Evolutionary conservation across 2,888 invertebrate genomes (phyloP).

Genomic region (Drosophila leonis): DNA sequence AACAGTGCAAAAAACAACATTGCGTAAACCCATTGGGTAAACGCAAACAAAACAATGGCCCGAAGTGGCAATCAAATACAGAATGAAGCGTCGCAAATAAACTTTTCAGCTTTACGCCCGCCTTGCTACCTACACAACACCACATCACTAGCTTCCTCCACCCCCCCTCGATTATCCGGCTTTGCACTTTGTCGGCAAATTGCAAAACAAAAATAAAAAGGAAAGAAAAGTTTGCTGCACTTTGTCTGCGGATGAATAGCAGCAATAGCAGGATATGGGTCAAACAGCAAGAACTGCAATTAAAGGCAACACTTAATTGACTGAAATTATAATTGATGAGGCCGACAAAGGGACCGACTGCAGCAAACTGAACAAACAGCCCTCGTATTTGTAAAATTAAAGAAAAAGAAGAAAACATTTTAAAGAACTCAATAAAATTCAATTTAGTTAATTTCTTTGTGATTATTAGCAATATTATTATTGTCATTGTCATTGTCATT

Average conservation of each 20-base stretch:
- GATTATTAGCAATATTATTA: not conserved
- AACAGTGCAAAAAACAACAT: conserved; percentile 3
- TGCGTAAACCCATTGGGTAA: conserved; percentile 11
- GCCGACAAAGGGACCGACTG: conserved; percentile 28
- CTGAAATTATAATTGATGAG: conserved; percentile 64
- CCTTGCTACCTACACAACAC: not conserved
- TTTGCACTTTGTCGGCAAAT: conserved; percentile 35
- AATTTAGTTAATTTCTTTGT: too few species aligned
- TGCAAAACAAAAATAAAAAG: not conserved
- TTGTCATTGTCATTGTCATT: conserved; percentile 1
- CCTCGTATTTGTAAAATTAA: not conserved
- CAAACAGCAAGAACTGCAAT: conserved; percentile 53
- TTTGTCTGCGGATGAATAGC: conserved; percentile 17
- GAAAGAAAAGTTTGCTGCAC: conserved; percentile 11
- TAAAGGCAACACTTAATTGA: conserved; percentile 53
- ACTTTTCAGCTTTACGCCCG: conserved; percentile 22
- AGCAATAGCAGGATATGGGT: conserved; percentile 49
- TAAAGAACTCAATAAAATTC: not conserved
- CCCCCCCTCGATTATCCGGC: not conserved
- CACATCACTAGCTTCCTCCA: not conserved
- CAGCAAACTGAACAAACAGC: conserved; percentile 2
- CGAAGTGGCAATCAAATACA: conserved; percentile 45
- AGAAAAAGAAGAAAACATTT: too few species aligned
- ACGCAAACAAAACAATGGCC: conserved; percentile 38
- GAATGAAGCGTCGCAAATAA: conserved; percentile 35